Percentiles rank a stretch among this genome's conserved stretches.
phyloP scores from a whole-genome alignment of 2,888 invertebrate species.

The Steinernema hermaphroditum region DNA sequence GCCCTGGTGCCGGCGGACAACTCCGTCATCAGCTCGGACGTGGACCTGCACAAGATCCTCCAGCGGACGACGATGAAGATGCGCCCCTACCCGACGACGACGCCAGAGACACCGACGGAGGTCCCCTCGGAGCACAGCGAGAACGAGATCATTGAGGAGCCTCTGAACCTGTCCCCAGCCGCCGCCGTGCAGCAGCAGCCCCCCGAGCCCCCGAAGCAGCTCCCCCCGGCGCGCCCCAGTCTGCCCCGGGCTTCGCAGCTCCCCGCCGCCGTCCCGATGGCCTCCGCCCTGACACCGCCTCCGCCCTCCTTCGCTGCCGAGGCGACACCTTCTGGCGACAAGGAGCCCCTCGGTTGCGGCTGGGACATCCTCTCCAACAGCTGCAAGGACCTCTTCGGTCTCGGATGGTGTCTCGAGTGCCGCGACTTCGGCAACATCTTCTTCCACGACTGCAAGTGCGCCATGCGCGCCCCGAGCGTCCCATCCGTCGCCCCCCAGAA shows the following conservation, averaged over 20 bases:
- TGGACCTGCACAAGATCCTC: constrained; percentile 41
- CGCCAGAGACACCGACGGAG: constrained; percentile 9
- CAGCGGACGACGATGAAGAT: constrained; percentile 42
- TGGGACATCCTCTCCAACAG: constrained; percentile 60
- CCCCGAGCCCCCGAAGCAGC: not conserved
- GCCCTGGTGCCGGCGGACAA: constrained; percentile 21
- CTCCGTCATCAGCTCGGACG: constrained; percentile 42
- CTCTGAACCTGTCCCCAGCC: not conserved
- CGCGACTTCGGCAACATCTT: constrained; percentile 63
- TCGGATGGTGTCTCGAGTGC: constrained; percentile 49
- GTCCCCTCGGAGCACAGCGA: not conserved
- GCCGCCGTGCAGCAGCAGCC: not conserved
- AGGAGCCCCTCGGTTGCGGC: constrained; percentile 62
- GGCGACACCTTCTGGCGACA: constrained; percentile 31
- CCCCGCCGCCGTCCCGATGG: not conserved
- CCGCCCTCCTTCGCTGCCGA: constrained; percentile 31
- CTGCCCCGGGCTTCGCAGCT: constrained; percentile 19
- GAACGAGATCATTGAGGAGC: not conserved
- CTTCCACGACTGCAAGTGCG: constrained; percentile 63
- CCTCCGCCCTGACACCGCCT: not conserved
- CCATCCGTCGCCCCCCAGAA: not conserved
- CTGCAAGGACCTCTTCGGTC: constrained; percentile 59
- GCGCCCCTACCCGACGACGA: constrained; percentile 33
- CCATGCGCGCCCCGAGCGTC: constrained; percentile 19
- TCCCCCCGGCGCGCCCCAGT: not conserved